Evolutionary conservation across 2,113 vertebrate genomes (phyloP).

Genomic region (Hoplias malabaricus): DNA sequence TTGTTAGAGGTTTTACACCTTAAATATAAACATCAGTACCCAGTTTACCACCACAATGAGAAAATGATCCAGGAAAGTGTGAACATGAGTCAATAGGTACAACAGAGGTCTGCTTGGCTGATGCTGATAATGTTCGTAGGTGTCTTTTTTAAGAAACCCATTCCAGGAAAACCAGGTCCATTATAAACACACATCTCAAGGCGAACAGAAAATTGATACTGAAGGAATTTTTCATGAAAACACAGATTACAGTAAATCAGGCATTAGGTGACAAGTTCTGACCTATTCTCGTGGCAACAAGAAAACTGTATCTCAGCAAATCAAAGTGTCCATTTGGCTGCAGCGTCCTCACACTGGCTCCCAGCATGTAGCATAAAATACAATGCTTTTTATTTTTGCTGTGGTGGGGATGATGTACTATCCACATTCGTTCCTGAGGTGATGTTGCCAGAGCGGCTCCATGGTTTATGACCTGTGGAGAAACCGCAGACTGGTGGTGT

Average conservation of each 20-base stretch:
- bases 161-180: not conserved
- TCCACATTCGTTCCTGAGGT: conserved; percentile 1
- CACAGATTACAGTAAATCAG: conserved; percentile 29
- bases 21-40: too few relatives aligned
- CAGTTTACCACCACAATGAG: too few relatives aligned
- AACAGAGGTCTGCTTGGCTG: not conserved
- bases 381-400: conserved; percentile 10
- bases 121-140: not conserved
- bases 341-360: not conserved
- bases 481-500: conserved; percentile 8
- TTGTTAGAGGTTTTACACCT: too few relatives aligned
- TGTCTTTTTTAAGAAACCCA: not conserved
- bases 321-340: not conserved
- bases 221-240: conserved; percentile 25
- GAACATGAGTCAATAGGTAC: too few relatives aligned
- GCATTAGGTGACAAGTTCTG: conserved; percentile 1
- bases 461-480: conserved; percentile 25
- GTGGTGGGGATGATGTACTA: conserved; percentile 22
- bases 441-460: conserved; percentile 7
- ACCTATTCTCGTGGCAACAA: conserved; percentile 7
- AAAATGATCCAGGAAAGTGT: too few relatives aligned
- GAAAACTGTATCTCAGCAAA: conserved; percentile 20
- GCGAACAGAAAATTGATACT: conserved; percentile 18
- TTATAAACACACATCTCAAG: conserved; percentile 18
- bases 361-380: conserved; percentile 8